Conservation (phyloP, 2,888 invertebrate species). For the Lordiphosa andalusiaca region DNA sequence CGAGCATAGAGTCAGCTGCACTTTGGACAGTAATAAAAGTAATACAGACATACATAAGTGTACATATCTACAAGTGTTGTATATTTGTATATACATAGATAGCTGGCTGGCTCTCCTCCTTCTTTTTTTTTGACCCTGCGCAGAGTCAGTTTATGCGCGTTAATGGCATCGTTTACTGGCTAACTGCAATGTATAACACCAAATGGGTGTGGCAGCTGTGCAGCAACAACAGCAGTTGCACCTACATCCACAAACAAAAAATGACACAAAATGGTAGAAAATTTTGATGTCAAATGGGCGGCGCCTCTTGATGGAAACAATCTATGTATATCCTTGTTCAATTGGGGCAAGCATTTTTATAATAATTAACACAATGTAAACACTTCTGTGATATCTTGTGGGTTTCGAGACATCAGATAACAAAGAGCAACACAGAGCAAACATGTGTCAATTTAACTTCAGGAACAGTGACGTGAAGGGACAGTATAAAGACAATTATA, state of each 20-base stretch:
- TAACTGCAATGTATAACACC: constrained; percentile 50
- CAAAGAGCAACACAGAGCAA: too few relatives aligned
- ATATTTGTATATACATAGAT: constrained; percentile 6
- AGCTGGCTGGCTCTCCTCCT: constrained; percentile 8
- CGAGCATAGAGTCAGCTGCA: constrained; percentile 46
- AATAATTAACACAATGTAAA: too few relatives aligned
- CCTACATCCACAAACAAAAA: not conserved
- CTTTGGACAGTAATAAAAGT: constrained; percentile 71
- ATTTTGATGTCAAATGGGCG: constrained; percentile 44
- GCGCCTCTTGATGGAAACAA: constrained; percentile 35
- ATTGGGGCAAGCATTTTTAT: constrained; percentile 4
- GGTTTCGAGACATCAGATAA: too few relatives aligned
- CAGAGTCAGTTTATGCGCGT: constrained; percentile 68
- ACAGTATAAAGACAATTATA: too few relatives aligned
- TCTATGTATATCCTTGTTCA: constrained; percentile 4
- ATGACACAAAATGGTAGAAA: constrained; percentile 2
- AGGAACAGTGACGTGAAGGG: too few relatives aligned
- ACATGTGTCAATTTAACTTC: too few relatives aligned
- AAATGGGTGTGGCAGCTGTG: constrained; percentile 53
- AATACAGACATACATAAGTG: constrained; percentile 37
- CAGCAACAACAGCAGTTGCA: constrained; percentile 28
- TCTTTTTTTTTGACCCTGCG: constrained; percentile 45
- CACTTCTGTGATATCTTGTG: too few relatives aligned
- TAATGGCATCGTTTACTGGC: constrained; percentile 76
- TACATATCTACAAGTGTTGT: constrained; percentile 14